Conservation (phyloP, 2,113 vertebrate genomes). For the Microcebus griseorufus region DNA sequence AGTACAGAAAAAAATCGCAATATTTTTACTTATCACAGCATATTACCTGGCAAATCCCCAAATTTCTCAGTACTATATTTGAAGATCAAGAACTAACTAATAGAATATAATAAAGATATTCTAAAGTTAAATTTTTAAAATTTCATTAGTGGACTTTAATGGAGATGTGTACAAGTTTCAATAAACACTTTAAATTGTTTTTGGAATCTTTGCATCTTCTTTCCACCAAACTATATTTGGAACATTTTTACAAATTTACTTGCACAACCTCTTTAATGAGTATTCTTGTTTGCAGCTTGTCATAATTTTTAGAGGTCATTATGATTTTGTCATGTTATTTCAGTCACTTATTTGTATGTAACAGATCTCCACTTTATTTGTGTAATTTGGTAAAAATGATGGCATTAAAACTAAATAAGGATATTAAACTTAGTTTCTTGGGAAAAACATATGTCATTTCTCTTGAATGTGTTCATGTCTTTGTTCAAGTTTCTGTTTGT, state of each 20-base stretch:
- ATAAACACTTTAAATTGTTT: background rate
- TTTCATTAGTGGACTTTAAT: background rate
- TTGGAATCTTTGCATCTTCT: background rate
- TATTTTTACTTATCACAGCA: background rate
- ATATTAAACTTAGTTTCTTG: background rate
- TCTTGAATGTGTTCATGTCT: background rate
- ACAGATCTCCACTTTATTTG: background rate
- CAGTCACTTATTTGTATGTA: background rate
- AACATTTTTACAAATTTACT: constrained; percentile 47
- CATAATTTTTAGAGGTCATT: constrained; percentile 50
- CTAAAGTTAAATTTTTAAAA: constrained; percentile 4
- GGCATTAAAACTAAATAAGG: background rate
- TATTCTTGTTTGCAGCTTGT: constrained; percentile 47
- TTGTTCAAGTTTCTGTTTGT: background rate
- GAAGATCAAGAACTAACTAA: background rate
- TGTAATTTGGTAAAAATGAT: constrained; percentile 10
- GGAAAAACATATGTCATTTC: background rate
- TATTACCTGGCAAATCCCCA: background rate
- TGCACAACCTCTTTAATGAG: background rate
- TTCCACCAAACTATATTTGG: constrained; percentile 45
- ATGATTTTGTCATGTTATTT: background rate
- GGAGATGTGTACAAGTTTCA: constrained; percentile 24
- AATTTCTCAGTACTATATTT: background rate
- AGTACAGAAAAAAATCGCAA: background rate
- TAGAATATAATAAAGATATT: background rate